These are phyloP conservation scores for Nannospalax galili DNA, from an alignment of 2,113 vertebrate genomes.

Conservation along the genomic window DNA sequence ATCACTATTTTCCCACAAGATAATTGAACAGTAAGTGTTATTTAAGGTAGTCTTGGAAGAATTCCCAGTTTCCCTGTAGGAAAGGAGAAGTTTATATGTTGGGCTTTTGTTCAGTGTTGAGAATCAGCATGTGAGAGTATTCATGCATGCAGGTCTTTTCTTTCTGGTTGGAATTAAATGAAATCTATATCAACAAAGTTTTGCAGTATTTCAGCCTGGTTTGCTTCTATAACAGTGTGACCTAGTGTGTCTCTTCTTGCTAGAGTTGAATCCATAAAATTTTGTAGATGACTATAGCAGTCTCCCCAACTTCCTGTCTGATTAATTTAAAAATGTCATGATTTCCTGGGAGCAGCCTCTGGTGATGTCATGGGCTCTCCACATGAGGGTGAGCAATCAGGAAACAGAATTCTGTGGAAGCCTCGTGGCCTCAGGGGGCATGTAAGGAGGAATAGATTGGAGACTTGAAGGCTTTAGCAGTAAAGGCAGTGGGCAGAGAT, in stretches of 20 bases:
- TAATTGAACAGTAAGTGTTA: constrained; percentile 72
- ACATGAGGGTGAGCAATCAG: not conserved
- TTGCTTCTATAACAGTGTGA: not conserved
- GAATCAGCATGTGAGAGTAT: not conserved
- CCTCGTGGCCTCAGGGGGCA: not conserved
- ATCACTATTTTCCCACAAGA: constrained; percentile 73
- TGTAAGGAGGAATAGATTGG: not conserved
- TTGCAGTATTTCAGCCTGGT: not conserved
- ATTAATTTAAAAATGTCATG: not conserved
- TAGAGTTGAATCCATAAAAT: not conserved
- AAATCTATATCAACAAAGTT: not conserved
- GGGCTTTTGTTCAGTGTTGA: constrained; percentile 50
- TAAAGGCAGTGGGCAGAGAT: not conserved
- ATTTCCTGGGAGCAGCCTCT: not conserved
- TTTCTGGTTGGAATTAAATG: not conserved
- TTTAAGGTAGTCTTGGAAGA: constrained; percentile 72
- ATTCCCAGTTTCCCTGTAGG: constrained; percentile 63
- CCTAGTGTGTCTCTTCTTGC: not conserved
- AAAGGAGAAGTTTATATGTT: constrained; percentile 49
- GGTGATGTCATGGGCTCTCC: not conserved
- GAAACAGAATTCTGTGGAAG: not conserved
- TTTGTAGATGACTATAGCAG: not conserved
- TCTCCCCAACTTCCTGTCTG: constrained; percentile 54
- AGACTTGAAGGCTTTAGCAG: not conserved
- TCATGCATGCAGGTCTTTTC: not conserved